Evolutionary conservation across 2,888 invertebrate genomes (phyloP).

Genomic region (Orthonevra nobilis): DNA sequence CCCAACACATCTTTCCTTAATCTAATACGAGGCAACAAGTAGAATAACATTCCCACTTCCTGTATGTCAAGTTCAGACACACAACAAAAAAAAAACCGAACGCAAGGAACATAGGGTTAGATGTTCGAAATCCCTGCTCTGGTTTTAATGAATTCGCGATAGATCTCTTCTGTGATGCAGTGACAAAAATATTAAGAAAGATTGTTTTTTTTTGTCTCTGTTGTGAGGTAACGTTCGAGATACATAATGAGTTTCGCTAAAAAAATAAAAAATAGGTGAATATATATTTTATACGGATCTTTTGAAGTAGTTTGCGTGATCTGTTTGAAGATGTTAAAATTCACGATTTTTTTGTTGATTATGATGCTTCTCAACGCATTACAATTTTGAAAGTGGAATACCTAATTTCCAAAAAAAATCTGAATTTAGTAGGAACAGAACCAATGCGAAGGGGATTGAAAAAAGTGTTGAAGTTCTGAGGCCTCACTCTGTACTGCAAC

Average conservation of each 20-base stretch:
- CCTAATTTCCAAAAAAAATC: too few relatives aligned
- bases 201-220: background rate
- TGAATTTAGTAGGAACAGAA: too few relatives aligned
- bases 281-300: too few relatives aligned
- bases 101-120: conserved; percentile 13
- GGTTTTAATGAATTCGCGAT: conserved; percentile 29
- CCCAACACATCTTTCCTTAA: conserved; percentile 46
- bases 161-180: conserved; percentile 24
- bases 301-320: too few relatives aligned
- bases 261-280: conserved; percentile 1
- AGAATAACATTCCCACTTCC: conserved; percentile 60
- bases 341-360: too few relatives aligned
- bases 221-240: conserved; percentile 34
- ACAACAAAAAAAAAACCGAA: too few relatives aligned
- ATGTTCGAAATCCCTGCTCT: conserved; percentile 28
- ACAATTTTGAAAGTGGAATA: too few relatives aligned
- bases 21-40: conserved; percentile 60
- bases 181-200: conserved; percentile 26
- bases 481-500: too few relatives aligned
- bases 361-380: too few relatives aligned
- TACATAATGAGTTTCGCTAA: background rate
- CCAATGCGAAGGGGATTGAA: too few relatives aligned
- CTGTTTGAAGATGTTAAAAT: too few relatives aligned
- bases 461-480: too few relatives aligned
- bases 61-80: conserved; percentile 44